Conservation (phyloP, 1,140 invertebrate species). For the Drosophila neocordata region DNA sequence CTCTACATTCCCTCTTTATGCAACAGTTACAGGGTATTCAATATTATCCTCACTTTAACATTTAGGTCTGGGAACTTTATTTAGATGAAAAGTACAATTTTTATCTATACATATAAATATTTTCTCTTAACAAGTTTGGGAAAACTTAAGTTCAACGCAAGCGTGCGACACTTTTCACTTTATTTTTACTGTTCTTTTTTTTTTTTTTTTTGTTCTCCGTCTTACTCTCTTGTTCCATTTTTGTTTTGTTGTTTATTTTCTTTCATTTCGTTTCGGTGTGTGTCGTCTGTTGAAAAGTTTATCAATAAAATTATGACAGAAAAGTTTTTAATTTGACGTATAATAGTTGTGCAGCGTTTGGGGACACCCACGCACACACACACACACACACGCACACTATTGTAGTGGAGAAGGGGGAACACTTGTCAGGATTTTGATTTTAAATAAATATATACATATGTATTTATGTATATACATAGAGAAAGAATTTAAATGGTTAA, state of each 20-base stretch:
- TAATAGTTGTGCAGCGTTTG: slow-evolving; percentile 51
- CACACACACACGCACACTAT: neutral
- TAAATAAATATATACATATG: slow-evolving; percentile 45
- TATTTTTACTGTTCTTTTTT: slow-evolving; percentile 13
- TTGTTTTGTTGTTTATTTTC: neutral
- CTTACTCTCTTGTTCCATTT: neutral
- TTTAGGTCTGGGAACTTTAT: slow-evolving; percentile 31
- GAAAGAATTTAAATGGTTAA: neutral
- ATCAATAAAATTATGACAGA: slow-evolving; percentile 79
- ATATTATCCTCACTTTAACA: neutral
- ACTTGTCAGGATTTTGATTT: slow-evolving; percentile 38
- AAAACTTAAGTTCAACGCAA: slow-evolving; percentile 7
- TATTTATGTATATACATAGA: neutral
- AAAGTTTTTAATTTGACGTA: slow-evolving; percentile 82
- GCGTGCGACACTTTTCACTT: slow-evolving; percentile 23
- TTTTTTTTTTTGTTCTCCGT: too few relatives aligned
- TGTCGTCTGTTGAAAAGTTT: slow-evolving; percentile 58
- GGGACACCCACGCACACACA: slow-evolving; percentile 20
- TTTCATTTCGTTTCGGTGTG: slow-evolving; percentile 18
- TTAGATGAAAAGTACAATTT: slow-evolving; percentile 35
- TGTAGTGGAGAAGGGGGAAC: neutral
- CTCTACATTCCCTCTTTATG: too few relatives aligned
- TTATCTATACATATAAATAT: neutral
- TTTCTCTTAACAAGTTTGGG: slow-evolving; percentile 42
- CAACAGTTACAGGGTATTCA: too few relatives aligned